Conservation (phyloP, 2,113 vertebrate species). For the Brachirus orientalis region DNA sequence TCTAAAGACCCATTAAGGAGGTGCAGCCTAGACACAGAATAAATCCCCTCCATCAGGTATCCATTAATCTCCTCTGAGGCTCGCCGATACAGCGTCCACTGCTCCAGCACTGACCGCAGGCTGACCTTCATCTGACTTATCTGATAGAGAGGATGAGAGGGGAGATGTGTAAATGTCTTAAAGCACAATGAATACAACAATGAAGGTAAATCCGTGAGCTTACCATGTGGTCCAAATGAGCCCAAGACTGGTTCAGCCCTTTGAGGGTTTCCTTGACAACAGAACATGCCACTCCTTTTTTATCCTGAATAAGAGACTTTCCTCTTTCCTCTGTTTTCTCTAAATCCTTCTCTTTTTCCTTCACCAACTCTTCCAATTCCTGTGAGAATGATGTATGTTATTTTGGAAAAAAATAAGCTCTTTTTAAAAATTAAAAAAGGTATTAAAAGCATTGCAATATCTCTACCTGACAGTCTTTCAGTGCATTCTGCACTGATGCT, state of each 20-base stretch:
- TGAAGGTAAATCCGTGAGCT: neutral
- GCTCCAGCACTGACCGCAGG: conserved; percentile 88
- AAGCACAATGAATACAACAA: neutral
- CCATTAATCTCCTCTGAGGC: conserved; percentile 89
- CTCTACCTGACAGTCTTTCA: conserved; percentile 94
- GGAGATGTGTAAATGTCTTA: neutral
- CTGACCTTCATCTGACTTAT: conserved; percentile 88
- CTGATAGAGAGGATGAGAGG: conserved; percentile 67
- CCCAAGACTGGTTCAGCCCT: conserved; percentile 89
- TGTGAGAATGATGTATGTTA: conserved; percentile 53
- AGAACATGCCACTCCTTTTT: conserved; percentile 86
- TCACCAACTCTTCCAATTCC: conserved; percentile 94
- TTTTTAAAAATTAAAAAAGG: neutral
- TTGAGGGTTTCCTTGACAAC: conserved; percentile 83
- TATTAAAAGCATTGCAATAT: neutral
- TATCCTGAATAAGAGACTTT: conserved; percentile 89
- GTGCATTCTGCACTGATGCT: conserved; percentile 89
- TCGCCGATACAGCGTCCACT: conserved; percentile 89
- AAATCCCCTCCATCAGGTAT: conserved; percentile 90
- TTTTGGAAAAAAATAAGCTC: neutral
- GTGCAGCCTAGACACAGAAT: conserved; percentile 89
- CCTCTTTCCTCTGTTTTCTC: conserved; percentile 90
- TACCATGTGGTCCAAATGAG: conserved; percentile 90
- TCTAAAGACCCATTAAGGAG: conserved; percentile 93
- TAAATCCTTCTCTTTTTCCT: conserved; percentile 92